Percentiles rank a stretch among this genome's conserved stretches.
These are phyloP conservation scores for Nesometra sesokonis DNA, from an alignment of 35 echinoderm and acorn worm genomes.

Conservation along the genomic window DNA sequence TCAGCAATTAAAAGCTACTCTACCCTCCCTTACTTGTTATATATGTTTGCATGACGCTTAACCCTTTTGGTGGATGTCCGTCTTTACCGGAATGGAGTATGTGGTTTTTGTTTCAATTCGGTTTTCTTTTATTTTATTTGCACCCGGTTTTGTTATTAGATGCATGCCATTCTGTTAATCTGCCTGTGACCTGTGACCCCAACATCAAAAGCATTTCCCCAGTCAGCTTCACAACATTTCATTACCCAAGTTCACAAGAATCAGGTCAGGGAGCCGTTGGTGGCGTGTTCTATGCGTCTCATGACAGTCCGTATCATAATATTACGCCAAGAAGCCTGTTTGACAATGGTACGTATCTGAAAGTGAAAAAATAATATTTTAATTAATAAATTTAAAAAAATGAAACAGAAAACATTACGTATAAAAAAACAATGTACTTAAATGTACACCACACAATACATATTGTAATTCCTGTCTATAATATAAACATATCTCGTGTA, in stretches of 20 bases:
- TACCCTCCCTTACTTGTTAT: no score
- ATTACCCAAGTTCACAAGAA: not conserved
- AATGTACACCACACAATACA: no score
- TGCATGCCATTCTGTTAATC: not conserved
- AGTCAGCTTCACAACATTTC: not conserved
- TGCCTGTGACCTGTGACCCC: not conserved
- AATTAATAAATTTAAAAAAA: not conserved
- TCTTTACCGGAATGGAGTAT: not conserved
- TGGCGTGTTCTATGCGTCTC: not conserved
- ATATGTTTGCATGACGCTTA: not conserved
- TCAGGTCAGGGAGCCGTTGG: not conserved
- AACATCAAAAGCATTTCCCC: not conserved
- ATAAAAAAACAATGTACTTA: no score
- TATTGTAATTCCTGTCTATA: no score
- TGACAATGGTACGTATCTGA: not conserved
- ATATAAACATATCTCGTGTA: no score
- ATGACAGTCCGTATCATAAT: not conserved
- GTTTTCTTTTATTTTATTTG: not conserved
- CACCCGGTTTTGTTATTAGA: not conserved
- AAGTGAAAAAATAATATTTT: not conserved
- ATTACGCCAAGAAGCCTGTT: not conserved
- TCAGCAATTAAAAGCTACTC: no score
- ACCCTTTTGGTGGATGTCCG: not conserved
- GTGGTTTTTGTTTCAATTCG: not conserved
- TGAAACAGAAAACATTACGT: no score